Evolutionary conservation across 92 coral and sea anemone species (phyloP).

Genomic region (Virgularia gustaviana): DNA sequence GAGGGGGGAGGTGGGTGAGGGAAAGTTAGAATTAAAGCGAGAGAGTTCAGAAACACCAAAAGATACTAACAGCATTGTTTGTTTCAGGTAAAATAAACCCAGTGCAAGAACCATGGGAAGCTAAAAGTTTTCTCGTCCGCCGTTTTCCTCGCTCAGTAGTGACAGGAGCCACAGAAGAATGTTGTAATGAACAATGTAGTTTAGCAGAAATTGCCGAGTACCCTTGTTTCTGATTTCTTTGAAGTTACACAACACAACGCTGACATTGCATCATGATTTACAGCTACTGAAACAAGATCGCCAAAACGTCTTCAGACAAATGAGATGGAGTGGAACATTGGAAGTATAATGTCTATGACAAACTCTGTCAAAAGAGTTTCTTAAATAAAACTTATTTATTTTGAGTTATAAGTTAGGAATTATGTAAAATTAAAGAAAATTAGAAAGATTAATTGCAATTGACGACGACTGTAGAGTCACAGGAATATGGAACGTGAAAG

Average conservation of each 20-base stretch:
- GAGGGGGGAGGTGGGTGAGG: slow-evolving; percentile 13
- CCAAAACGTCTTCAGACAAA: neutral
- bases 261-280: neutral
- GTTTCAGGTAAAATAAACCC: neutral
- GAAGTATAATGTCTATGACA: neutral
- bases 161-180: slow-evolving; percentile 34
- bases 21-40: slow-evolving; percentile 3
- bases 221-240: slow-evolving; percentile 7
- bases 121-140: slow-evolving; percentile 7
- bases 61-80: neutral
- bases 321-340: neutral
- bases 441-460: no score
- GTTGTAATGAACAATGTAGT: slow-evolving; percentile 39
- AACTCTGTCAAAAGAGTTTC: no score
- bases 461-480: no score
- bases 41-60: neutral
- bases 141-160: neutral
- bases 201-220: slow-evolving; percentile 34
- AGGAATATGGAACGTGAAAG: no score
- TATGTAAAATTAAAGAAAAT: no score
- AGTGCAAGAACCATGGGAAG: slow-evolving; percentile 2
- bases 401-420: no score
- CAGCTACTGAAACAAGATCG: no score
- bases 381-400: no score
- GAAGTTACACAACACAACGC: neutral